Evolutionary conservation across 2,888 invertebrate species (phyloP).

Genomic region (Eumerus sabulonum): DNA sequence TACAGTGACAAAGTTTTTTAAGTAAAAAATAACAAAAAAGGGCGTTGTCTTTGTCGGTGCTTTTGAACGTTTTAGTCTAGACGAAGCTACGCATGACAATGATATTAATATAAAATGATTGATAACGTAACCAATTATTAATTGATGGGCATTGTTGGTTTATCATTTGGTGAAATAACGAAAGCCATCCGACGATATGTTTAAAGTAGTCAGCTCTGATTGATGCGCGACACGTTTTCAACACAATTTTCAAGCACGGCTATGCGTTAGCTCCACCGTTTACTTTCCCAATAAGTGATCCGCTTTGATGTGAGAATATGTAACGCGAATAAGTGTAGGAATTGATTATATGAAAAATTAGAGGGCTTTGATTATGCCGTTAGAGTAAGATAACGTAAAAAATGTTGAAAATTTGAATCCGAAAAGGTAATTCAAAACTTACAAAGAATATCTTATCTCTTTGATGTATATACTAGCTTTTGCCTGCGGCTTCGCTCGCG

Average conservation of each 20-base stretch:
- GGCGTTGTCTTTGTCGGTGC: conserved; percentile 29
- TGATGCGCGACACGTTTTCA: conserved; percentile 29
- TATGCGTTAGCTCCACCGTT: no score
- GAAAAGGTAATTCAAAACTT: no score
- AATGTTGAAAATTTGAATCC: no score
- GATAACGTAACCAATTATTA: conserved; percentile 20
- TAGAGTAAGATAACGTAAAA: no score
- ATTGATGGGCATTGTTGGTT: conserved; percentile 15
- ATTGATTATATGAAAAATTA: no score
- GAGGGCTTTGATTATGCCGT: no score
- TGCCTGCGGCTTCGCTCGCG: no score
- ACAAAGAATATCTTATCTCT: no score
- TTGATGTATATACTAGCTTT: no score
- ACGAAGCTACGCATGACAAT: conserved; percentile 36
- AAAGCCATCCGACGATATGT: conserved; percentile 19
- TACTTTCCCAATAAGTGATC: no score
- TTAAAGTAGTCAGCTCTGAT: conserved; percentile 9
- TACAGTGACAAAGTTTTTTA: conserved; percentile 11
- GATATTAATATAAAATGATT: conserved; percentile 33
- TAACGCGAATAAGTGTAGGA: no score
- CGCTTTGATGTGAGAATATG: no score
- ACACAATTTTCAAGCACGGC: neutral
- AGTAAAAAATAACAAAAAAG: conserved; percentile 28
- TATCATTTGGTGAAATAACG: conserved; percentile 7
- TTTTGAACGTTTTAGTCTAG: conserved; percentile 36